Base-by-base conservation (phyloP, 2,888 invertebrate genomes). In the Thereva unica region DNA sequence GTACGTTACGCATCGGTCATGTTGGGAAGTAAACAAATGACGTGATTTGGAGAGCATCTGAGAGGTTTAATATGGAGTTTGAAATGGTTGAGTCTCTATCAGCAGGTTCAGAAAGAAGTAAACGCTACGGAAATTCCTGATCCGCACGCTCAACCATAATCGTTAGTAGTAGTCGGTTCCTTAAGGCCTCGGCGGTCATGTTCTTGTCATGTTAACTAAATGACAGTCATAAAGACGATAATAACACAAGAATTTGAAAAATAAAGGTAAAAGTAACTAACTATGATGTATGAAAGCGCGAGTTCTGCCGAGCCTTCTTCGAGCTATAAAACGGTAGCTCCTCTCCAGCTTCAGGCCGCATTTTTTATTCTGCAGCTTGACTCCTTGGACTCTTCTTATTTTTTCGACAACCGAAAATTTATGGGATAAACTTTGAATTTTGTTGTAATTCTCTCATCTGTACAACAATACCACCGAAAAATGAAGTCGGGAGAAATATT, bases 341-440 rank as follows among this genome's bases (percentile, higher is more conserved):
- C 4, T 23, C 53, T 5, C 10, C n/a, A 23, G 23, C 23, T 2
- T 23, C 23, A 23, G 53, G 38, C 38, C n/a, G 38, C n/a, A 40
- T 23, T 53, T 53, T 53, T 53, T 53, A 38, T 53, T 53, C 8
- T 53, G 7, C 53, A 53, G 53, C 53, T 53, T 53, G 38, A 53
- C 37, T 53, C 53, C 37, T 38, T 53, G 23, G 23, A 23, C 38
- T 53, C 38, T 53, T 37, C 38, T 53, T 53, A 53, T 23, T 53
- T 53, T 53, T 53, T 53, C 53, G 53, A 53, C 67, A 64, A 64
- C 56, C 12, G 63, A 57, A 67, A 64, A 68, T 68, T 68, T 68
- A 68, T 68, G 68, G 59, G 57, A 66, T 61, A 68, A 68, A 66
- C 56, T 68, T 68, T 66, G 66, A 68, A 68, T 67, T 67, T 68